Conservation (phyloP, 1,140 invertebrate species). For the Leguminivora glycinivorella region DNA sequence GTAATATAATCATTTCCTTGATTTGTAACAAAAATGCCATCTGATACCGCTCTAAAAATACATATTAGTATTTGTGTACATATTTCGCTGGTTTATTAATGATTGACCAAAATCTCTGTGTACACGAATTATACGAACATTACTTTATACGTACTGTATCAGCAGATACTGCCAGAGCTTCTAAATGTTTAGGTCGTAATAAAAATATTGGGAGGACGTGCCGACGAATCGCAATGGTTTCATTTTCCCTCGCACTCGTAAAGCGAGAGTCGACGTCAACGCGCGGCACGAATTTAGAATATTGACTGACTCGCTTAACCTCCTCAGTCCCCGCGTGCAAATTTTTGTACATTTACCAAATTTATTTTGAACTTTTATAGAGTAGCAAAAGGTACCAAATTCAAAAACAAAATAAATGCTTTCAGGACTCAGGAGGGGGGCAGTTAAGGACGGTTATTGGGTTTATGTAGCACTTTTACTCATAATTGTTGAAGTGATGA, state of each 20-base stretch:
- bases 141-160: neutral
- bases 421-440: too few relatives aligned
- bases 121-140: neutral
- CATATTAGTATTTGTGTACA: too few relatives aligned
- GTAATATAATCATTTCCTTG: too few relatives aligned
- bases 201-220: slow-evolving; percentile 34
- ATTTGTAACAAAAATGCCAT: too few relatives aligned
- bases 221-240: slow-evolving; percentile 37
- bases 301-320: slow-evolving; percentile 16
- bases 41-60: too few relatives aligned
- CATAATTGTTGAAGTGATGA: neutral
- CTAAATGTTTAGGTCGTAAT: slow-evolving; percentile 30
- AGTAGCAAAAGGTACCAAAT: too few relatives aligned
- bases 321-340: too few relatives aligned
- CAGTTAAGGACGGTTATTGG: slow-evolving; percentile 31
- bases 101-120: neutral
- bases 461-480: slow-evolving; percentile 33
- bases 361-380: too few relatives aligned
- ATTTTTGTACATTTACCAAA: too few relatives aligned
- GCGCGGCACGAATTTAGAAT: slow-evolving; percentile 21
- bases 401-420: too few relatives aligned
- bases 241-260: slow-evolving; percentile 30
- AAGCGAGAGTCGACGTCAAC: slow-evolving; percentile 12
- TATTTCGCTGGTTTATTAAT: too few relatives aligned
- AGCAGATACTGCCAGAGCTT: slow-evolving; percentile 2